These are phyloP conservation scores for Callipepla squamata DNA, from an alignment of 2,113 vertebrate genomes.

Conservation along the genomic window DNA sequence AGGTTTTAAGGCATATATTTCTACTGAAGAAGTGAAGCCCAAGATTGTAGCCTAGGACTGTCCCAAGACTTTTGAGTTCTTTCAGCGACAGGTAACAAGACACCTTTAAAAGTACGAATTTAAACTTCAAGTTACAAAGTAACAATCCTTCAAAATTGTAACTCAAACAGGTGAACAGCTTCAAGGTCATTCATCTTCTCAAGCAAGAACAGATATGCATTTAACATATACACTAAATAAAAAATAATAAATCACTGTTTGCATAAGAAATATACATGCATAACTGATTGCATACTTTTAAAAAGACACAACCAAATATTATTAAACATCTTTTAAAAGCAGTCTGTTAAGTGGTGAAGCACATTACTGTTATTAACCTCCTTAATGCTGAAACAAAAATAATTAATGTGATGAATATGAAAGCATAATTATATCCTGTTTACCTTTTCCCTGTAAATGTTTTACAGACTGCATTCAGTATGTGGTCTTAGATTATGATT, in stretches of 20 bases:
- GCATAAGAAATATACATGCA: neutral
- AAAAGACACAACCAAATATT: constrained; percentile 2
- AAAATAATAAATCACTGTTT: neutral
- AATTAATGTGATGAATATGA: neutral
- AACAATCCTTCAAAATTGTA: neutral
- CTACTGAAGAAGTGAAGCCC: neutral
- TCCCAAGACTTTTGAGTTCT: neutral
- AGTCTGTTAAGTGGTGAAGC: neutral
- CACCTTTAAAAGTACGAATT: neutral
- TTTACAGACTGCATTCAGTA: neutral
- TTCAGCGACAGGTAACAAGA: neutral
- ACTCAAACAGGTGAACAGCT: neutral
- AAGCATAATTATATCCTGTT: neutral
- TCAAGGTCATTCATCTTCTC: neutral
- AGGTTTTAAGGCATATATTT: neutral
- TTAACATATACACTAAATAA: neutral
- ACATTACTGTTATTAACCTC: neutral
- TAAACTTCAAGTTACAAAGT: neutral
- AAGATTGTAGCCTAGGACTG: neutral
- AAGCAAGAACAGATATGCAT: neutral
- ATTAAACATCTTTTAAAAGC: neutral
- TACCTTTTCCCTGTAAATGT: neutral
- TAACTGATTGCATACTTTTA: neutral
- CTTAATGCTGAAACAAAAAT: neutral
- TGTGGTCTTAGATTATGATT: neutral